A percentile compares a stretch with the other conserved stretches of the same genome.
Evolutionary conservation across 2,888 invertebrate species (phyloP).

Genomic region (Eupeodes luniger): DNA sequence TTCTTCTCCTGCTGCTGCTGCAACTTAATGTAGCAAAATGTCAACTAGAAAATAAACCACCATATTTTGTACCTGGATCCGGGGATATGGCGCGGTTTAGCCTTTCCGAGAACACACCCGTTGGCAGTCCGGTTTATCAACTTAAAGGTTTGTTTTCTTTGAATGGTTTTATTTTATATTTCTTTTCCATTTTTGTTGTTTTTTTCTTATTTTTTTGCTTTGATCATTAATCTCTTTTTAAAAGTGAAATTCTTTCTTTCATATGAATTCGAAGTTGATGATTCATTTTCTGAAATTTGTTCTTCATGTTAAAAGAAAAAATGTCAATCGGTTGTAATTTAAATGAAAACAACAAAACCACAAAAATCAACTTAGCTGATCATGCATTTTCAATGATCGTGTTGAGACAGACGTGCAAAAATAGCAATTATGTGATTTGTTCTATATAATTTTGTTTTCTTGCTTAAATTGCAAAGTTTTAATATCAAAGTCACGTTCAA

Average conservation of each 20-base stretch:
- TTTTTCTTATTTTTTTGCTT: not conserved
- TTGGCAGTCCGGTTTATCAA: conserved; percentile 91
- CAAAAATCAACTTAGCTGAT: not conserved
- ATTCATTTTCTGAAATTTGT: conserved; percentile 25
- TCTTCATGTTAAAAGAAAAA: not conserved
- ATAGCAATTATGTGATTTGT: conserved; percentile 14
- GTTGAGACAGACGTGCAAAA: conserved; percentile 45
- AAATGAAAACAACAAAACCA: not conserved
- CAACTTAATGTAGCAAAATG: conserved; percentile 80
- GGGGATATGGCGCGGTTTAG: conserved; percentile 92
- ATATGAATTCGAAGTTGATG: not conserved
- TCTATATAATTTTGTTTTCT: conserved; percentile 21
- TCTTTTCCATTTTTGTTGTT: not conserved
- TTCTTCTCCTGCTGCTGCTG: conserved; percentile 79
- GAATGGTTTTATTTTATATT: not conserved
- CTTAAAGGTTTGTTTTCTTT: conserved; percentile 86
- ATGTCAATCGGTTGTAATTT: no score
- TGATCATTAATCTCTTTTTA: conserved; percentile 36
- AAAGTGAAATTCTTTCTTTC: conserved; percentile 48
- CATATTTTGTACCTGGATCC: conserved; percentile 89
- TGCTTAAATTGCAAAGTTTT: conserved; percentile 26
- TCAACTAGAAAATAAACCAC: conserved; percentile 89
- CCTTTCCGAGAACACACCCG: conserved; percentile 89
- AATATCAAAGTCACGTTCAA: conserved; percentile 69
- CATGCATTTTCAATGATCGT: conserved; percentile 21